These are phyloP conservation scores for Cygnus atratus DNA, from an alignment of 2,113 vertebrate genomes.

Conservation along the genomic window DNA sequence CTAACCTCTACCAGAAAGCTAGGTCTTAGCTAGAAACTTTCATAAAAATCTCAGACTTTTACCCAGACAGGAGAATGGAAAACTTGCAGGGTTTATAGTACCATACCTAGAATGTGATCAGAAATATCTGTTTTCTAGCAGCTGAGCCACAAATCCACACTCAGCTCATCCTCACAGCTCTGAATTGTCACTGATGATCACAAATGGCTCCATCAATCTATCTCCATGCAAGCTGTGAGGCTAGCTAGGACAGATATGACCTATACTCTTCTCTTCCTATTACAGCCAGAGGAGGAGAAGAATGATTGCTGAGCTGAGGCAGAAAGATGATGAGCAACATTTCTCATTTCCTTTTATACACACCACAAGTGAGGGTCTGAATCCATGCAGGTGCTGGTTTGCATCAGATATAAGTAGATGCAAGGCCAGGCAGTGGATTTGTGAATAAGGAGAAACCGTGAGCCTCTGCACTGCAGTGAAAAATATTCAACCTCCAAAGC, in stretches of 20 bases:
- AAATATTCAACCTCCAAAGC: not conserved
- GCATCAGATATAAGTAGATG: not conserved
- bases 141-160: constrained; percentile 1
- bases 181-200: constrained; percentile 8
- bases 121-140: not conserved
- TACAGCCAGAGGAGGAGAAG: not conserved
- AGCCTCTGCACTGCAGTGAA: not conserved
- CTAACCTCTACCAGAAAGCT: not conserved
- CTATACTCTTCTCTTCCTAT: not conserved
- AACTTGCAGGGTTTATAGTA: not conserved
- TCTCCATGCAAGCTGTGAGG: not conserved
- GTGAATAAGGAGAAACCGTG: not conserved
- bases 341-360: not conserved
- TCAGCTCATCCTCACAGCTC: not conserved
- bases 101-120: not conserved
- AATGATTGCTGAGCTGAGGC: not conserved
- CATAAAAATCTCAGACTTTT: not conserved
- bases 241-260: not conserved
- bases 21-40: not conserved
- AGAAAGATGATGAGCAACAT: not conserved
- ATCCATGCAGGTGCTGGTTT: not conserved
- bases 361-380: not conserved
- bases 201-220: constrained; percentile 1
- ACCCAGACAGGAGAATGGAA: not conserved
- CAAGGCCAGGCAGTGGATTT: not conserved